Evolutionary conservation across 1,140 invertebrate genomes (phyloP), one percentile per base, ranked within the genome.

Genomic region (Aphelenchoides besseyi): DNA sequence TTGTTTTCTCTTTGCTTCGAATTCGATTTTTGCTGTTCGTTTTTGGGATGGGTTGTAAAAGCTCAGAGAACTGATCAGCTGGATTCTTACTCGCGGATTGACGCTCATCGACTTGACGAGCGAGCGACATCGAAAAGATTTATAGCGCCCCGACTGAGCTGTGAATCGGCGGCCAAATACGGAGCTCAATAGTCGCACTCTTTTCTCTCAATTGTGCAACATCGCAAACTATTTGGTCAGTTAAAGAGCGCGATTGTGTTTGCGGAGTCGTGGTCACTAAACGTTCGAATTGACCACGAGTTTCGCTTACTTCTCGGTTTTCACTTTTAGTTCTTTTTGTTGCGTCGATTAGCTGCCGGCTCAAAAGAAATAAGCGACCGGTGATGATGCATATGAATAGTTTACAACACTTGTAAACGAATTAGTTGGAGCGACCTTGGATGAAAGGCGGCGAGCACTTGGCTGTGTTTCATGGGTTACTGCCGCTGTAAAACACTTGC

Each of bases 391-490:
- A 23, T 23, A n/a, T 48, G 41, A 16, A 23, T 23, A 23, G 41
- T 48, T 48, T 48, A 48, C 41, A 48, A 23, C 41, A 23, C 41
- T 48, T 48, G 41, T 48, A 48, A 48, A 48, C 41, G 41, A 48
- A 48, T 48, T 48, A 48, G 41, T 48, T 12, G 41, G 41, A 23
- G 41, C 41, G 41, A 48, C 41, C 41, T 48, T 48, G 41, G 12
- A 48, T 23, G 41, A 48, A 23, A 48, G 41, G 41, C n/a, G n/a
- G n/a, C n/a, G n/a, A n/a, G n/a, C n/a, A n/a, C n/a, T n/a, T n/a
- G n/a, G n/a, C n/a, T n/a, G n/a, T n/a, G n/a, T n/a, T n/a, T n/a
- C n/a, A n/a, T n/a, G n/a, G n/a, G n/a, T n/a, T n/a, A n/a, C n/a
- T n/a, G 41, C 41, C 12, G 41, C 41, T 12, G 41, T 23, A 48